Evolutionary conservation across 2,113 vertebrate species (phyloP).

Genomic region (Cinclus mexicanus): DNA sequence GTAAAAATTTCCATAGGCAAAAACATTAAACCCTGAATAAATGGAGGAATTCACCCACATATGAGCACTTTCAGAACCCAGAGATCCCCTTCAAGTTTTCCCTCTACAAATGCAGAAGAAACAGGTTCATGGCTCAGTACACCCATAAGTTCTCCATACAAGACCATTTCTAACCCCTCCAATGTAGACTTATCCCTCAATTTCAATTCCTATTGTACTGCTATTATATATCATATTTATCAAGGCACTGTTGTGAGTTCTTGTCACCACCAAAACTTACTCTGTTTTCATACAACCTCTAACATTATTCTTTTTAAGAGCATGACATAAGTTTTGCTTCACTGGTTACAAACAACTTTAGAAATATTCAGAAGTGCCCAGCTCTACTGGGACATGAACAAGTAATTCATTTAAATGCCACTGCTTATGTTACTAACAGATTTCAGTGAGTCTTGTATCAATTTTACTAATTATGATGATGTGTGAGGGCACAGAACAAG

Average conservation of each 20-base stretch:
- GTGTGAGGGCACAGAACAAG: neutral
- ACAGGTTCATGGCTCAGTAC: neutral
- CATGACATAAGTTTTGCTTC: neutral
- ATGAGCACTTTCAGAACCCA: neutral
- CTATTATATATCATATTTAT: neutral
- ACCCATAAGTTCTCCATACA: neutral
- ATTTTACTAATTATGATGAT: neutral
- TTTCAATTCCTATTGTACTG: neutral
- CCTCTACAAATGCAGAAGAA: neutral
- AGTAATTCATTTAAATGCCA: neutral
- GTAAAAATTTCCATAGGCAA: conserved; percentile 17
- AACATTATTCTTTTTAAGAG: neutral
- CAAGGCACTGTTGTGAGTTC: neutral
- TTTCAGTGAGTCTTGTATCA: neutral
- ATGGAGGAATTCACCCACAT: neutral
- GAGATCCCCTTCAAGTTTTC: neutral
- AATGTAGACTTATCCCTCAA: neutral
- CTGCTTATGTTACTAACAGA: neutral
- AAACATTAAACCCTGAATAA: neutral
- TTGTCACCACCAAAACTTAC: neutral
- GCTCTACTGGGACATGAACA: neutral
- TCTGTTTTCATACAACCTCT: neutral
- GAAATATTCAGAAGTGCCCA: neutral
- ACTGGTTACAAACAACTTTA: neutral
- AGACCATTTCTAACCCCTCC: neutral